A percentile compares a stretch with the other conserved stretches of the same genome.
These are phyloP conservation scores for Eulemur coronatus DNA, from an alignment of 2,797 vertebrate genomes.

Conservation along the genomic window DNA sequence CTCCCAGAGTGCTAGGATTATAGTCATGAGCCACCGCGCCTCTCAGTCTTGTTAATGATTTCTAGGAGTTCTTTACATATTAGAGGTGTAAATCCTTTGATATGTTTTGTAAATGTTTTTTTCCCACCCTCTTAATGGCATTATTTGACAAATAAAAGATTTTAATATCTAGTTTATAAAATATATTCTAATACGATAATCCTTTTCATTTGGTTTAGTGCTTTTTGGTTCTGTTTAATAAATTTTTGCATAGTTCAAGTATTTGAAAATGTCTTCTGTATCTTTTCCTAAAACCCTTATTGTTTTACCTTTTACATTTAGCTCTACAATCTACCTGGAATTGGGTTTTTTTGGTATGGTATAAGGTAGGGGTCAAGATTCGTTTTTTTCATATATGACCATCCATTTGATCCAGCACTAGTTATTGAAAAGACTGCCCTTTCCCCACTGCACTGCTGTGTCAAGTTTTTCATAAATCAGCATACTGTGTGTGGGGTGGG, in stretches of 20 bases:
- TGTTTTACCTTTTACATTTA: neutral
- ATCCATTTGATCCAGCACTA: neutral
- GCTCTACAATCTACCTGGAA: neutral
- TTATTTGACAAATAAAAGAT: neutral
- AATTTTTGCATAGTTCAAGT: neutral
- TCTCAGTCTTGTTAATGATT: neutral
- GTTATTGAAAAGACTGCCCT: neutral
- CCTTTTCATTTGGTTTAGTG: neutral
- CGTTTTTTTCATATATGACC: neutral
- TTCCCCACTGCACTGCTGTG: neutral
- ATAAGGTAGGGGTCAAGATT: neutral
- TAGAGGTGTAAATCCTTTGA: neutral
- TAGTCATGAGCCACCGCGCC: no score
- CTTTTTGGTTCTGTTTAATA: neutral
- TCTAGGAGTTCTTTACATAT: neutral
- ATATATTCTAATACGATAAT: neutral
- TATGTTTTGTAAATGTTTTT: neutral
- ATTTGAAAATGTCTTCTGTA: neutral
- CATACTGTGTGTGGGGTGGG: neutral
- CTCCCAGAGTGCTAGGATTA: no score
- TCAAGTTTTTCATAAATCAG: neutral
- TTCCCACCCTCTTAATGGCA: neutral
- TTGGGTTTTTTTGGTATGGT: neutral
- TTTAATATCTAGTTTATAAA: constrained; percentile 7
- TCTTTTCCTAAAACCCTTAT: neutral